phyloP scores from a whole-genome alignment of 1,140 invertebrate species.

The Dryas iulia region DNA sequence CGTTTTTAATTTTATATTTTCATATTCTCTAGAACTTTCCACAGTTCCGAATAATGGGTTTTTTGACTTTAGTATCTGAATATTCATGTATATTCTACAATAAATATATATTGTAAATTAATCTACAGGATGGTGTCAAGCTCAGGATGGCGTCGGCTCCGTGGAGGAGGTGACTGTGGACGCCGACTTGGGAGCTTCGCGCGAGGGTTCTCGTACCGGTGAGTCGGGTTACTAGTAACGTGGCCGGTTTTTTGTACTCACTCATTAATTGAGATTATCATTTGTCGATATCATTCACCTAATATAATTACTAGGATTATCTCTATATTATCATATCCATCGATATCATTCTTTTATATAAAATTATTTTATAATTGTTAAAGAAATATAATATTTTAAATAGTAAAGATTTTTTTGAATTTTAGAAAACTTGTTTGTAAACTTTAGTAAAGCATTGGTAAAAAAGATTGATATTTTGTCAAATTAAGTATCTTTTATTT shows the following conservation, averaged over 20 bases:
- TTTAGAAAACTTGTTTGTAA: too few species aligned
- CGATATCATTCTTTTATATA: not conserved
- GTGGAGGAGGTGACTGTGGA: slow-evolving; percentile 62
- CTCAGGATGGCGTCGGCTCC: slow-evolving; percentile 43
- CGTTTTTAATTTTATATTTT: not conserved
- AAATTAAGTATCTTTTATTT: too few species aligned
- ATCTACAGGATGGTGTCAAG: slow-evolving; percentile 45
- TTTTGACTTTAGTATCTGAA: not conserved
- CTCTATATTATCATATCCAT: not conserved
- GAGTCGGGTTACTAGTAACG: slow-evolving; percentile 14
- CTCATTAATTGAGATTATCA: not conserved
- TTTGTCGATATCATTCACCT: not conserved
- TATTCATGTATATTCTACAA: too few species aligned
- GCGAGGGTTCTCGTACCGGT: slow-evolving; percentile 69
- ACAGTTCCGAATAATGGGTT: not conserved
- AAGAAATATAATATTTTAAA: too few species aligned
- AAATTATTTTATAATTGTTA: not conserved
- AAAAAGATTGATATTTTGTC: too few species aligned
- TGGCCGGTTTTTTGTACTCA: not conserved
- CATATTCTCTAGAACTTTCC: not conserved
- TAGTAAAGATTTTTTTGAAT: too few species aligned
- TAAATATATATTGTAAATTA: not conserved
- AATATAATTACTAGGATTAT: not conserved
- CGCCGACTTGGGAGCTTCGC: slow-evolving; percentile 62
- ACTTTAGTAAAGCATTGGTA: too few species aligned